A percentile compares a stretch with the other conserved stretches of the same genome.
Conservation (phyloP, 2,797 vertebrate species). For the Enteromius mattozi region DNA sequence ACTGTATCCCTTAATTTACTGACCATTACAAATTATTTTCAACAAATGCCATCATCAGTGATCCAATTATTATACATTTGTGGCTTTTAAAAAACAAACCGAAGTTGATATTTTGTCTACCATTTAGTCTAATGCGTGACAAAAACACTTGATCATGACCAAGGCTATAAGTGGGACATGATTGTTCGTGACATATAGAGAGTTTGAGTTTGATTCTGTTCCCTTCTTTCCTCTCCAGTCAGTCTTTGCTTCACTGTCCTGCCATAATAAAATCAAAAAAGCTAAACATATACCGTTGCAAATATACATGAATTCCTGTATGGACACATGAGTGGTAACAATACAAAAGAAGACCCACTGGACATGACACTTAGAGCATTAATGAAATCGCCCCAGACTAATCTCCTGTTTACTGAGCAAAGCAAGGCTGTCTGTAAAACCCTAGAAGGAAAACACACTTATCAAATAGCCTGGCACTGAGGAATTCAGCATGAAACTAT, state of each 20-base stretch:
- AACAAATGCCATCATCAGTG: not conserved
- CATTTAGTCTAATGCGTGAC: not conserved
- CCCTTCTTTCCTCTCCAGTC: not conserved
- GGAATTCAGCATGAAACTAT: not conserved
- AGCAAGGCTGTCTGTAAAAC: not conserved
- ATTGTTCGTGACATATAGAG: not conserved
- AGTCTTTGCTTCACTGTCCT: not conserved
- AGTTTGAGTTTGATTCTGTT: not conserved
- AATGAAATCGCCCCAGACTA: not conserved
- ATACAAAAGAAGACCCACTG: not conserved
- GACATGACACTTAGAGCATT: not conserved
- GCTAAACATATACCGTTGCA: not conserved
- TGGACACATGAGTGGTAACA: slow-evolving; percentile 8
- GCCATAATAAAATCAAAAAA: not conserved
- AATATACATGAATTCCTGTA: not conserved
- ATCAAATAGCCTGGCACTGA: not conserved
- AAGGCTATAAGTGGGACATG: not conserved
- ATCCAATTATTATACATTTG: not conserved
- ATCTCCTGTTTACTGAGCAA: not conserved
- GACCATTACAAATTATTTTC: not conserved
- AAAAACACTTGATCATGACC: slow-evolving; percentile 2
- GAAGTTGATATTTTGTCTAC: not conserved
- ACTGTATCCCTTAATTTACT: not conserved
- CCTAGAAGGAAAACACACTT: not conserved
- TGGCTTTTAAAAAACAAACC: not conserved